Evolutionary conservation across 2,113 vertebrate genomes (phyloP), one percentile per base, ranked within the genome.

Genomic region (Hemicordylus capensis): DNA sequence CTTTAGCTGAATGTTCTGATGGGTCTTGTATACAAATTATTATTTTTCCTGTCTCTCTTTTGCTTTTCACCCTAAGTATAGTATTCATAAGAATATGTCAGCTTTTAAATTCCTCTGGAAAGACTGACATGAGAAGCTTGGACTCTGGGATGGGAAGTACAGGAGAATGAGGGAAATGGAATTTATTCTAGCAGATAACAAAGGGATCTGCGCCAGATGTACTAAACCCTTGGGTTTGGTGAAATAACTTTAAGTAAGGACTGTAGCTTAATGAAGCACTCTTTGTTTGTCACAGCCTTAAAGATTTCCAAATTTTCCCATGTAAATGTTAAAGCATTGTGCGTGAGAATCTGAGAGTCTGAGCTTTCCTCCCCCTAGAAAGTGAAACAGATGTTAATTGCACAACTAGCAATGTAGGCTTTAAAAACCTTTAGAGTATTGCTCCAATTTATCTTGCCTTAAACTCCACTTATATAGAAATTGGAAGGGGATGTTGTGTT

Each of bases 401-500:
- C 19, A 61, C 34, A 48, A 3, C 31, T 24, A 81, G 2, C 26
- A 79, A 86, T n/a, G 56, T 37, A 37, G 3, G 15, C 44, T 75
- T 87, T 88, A 85, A 87, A 91, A 89, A 63, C 74, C 31, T 90
- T 88, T 22, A 81, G 59, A 89, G 79, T 12, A 44, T 80, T 56
- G 56, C n/a, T 28, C 61, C 92, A 48, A 87, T 92, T 91, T 92
- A 81, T 90, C 61, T 87, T 93, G 83, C 92, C 34, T 61, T 87
- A 81, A 91, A 90, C 48, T 88, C 34, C 85, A 81, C 84, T 93
- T 89, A 90, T 94, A 90, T 84, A 88, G 4, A 85, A 54, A 85
- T 89, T 90, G 79, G 44, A 93, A 88, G 51, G 48, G 42, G 92
- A 85, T 81, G 22, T 91, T 89, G 85, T 90, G 67, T 90, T 91